A percentile compares a stretch with the other conserved stretches of the same genome.
phyloP scores from a whole-genome alignment of 1,140 invertebrate genomes.

The Pygmarrhopalites habei region DNA sequence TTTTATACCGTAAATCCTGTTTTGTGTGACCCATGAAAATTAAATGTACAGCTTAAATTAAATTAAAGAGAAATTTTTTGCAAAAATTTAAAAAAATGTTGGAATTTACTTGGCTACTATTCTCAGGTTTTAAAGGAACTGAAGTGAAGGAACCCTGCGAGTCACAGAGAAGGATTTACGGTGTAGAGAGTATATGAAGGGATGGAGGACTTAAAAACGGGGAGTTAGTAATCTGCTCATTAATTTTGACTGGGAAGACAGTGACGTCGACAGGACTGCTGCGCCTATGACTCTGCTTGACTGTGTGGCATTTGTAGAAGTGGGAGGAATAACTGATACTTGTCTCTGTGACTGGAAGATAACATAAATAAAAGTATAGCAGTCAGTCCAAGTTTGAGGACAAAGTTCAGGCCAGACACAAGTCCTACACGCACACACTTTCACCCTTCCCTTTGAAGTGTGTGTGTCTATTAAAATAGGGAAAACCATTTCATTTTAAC shows the following conservation, averaged over 20 bases:
- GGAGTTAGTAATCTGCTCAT: not conserved
- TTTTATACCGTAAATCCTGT: too few relatives aligned
- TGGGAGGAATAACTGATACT: not conserved
- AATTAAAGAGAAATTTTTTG: not conserved
- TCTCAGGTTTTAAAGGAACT: too few relatives aligned
- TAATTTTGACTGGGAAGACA: not conserved
- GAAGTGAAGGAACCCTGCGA: too few relatives aligned
- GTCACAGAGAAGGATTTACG: not conserved
- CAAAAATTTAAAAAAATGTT: too few relatives aligned
- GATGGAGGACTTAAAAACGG: not conserved
- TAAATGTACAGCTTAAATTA: not conserved
- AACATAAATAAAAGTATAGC: not conserved
- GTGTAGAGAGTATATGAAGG: not conserved
- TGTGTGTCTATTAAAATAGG: not conserved
- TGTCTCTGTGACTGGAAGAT: not conserved
- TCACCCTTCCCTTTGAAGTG: not conserved
- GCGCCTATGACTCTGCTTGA: too few relatives aligned
- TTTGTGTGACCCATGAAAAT: too few relatives aligned
- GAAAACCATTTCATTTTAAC: not conserved
- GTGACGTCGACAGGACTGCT: not conserved
- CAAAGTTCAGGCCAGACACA: not conserved
- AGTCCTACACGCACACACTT: not conserved
- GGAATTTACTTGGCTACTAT: not conserved
- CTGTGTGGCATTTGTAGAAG: not conserved
- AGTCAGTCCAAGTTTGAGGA: not conserved